Evolutionary conservation across 2,888 invertebrate species (phyloP), one percentile per base, ranked within the genome.

Genomic region (Cryptocephalus moraei): DNA sequence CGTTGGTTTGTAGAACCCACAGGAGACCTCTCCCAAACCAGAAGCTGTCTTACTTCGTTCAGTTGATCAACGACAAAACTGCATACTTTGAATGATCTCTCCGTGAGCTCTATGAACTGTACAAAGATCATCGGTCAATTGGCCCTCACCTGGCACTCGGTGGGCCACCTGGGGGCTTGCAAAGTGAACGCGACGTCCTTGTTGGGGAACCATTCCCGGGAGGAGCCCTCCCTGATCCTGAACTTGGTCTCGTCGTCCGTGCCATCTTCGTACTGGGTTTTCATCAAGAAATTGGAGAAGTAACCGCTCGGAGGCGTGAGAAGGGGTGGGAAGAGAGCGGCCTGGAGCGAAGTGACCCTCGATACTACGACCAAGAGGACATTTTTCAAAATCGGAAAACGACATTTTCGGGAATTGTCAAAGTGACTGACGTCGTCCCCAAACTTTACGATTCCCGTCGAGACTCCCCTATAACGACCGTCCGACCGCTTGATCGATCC

Each of bases 101-200:
- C n/a, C n/a, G n/a, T n/a, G n/a, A n/a, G n/a, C n/a, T n/a, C n/a
- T n/a, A n/a, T n/a, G n/a, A n/a, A n/a, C n/a, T n/a, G n/a, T n/a
- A n/a, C n/a, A n/a, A n/a, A n/a, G n/a, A n/a, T n/a, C n/a, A n/a
- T n/a, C n/a, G n/a, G n/a, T n/a, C n/a, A n/a, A n/a, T n/a, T n/a
- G 6, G 6, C 22, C 22, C 36, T 72, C 68, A 89, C 90, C 78
- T 91, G 89, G 71, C 91, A 91, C 75, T 91, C 91, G 40, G 87
- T 82, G 13, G 91, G 91, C 90, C 90, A 91, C 67, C 90, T 75
- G 48, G 89, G 81, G 60, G 86, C 83, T 74, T 89, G 89, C 61
- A 83, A 82, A 45, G 84, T 79, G 47, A 67, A 66, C 47, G 59
- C 59, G 14, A 56, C 57, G 33, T 69, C 68, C 43, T 61, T 62